Evolutionary conservation across 1,140 invertebrate genomes (phyloP).

Genomic region (Dendroctonus ponderosae): DNA sequence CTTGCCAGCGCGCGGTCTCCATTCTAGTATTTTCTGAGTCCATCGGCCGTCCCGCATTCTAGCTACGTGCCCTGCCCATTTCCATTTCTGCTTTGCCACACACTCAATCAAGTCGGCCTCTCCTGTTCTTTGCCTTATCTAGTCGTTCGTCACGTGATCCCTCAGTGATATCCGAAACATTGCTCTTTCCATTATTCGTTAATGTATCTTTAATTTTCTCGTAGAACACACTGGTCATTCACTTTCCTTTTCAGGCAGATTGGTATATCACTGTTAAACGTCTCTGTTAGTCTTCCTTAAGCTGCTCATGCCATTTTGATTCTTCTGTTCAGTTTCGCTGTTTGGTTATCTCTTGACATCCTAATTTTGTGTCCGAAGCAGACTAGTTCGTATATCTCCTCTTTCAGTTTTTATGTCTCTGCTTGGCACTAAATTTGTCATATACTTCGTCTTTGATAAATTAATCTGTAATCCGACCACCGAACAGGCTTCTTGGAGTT

Average conservation of each 20-base stretch:
- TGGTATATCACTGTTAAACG: constrained; percentile 3
- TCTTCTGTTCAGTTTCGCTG: constrained; percentile 3
- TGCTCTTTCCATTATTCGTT: constrained; percentile 4
- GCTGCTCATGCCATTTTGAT: constrained; percentile 1
- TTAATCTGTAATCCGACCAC: too few species aligned
- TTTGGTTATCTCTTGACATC: too few species aligned
- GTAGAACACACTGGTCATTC: background rate
- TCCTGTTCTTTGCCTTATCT: constrained; percentile 1
- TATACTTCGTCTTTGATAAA: too few species aligned
- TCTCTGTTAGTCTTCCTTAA: background rate
- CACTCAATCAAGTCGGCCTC: background rate
- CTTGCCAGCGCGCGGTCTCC: too few species aligned
- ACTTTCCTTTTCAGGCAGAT: background rate
- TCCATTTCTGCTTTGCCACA: constrained; percentile 2
- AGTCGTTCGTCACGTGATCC: constrained; percentile 4
- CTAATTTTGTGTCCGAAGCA: too few species aligned
- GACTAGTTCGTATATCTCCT: too few species aligned
- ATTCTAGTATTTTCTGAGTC: too few species aligned
- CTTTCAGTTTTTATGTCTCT: too few species aligned
- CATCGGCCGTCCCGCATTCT: constrained; percentile 3
- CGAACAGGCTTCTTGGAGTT: too few species aligned
- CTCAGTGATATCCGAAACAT: background rate
- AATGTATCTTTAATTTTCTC: background rate
- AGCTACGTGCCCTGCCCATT: constrained; percentile 4
- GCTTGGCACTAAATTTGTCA: too few species aligned